Conservation (phyloP, 2,888 invertebrate genomes). For the Drosophila paranaensis region DNA sequence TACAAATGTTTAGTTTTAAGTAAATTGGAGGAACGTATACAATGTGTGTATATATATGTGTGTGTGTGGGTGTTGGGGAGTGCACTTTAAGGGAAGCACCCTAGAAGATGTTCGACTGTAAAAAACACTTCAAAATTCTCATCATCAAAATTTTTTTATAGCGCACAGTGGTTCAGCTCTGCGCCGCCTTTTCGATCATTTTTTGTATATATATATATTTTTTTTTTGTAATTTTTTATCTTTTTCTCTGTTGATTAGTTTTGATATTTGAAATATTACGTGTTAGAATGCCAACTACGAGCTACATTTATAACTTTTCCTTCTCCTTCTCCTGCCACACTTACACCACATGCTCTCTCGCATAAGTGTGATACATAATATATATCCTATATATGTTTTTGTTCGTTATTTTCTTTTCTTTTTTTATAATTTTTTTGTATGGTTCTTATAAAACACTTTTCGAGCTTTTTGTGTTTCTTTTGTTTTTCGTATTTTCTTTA, state of each 20-base stretch:
- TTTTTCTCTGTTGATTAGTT: constrained; percentile 55
- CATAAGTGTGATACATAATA: constrained; percentile 32
- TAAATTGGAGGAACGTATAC: constrained; percentile 64
- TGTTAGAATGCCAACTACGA: constrained; percentile 62
- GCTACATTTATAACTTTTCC: constrained; percentile 57
- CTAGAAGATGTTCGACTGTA: constrained; percentile 47
- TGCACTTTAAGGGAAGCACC: constrained; percentile 41
- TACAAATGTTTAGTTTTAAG: constrained; percentile 44
- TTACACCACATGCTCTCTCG: constrained; percentile 29
- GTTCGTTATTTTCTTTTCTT: constrained; percentile 35
- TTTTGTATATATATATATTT: background rate
- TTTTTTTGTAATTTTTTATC: constrained; percentile 9
- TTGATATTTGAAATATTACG: constrained; percentile 50
- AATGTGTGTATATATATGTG: constrained; percentile 23
- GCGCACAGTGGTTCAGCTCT: constrained; percentile 48
- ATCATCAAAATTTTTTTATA: constrained; percentile 44
- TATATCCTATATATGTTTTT: constrained; percentile 33
- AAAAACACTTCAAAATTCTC: constrained; percentile 58
- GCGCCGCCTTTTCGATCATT: constrained; percentile 8
- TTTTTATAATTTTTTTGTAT: constrained; percentile 41
- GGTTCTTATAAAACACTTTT: constrained; percentile 21
- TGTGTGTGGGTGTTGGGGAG: constrained; percentile 22
- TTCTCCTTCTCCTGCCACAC: constrained; percentile 34
- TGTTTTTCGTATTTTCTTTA: constrained; percentile 18
- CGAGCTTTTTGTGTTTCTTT: constrained; percentile 14